A percentile compares a stretch with the other conserved stretches of the same genome.
Evolutionary conservation across 2,888 invertebrate species (phyloP).

Genomic region (Apodemia hepburni): DNA sequence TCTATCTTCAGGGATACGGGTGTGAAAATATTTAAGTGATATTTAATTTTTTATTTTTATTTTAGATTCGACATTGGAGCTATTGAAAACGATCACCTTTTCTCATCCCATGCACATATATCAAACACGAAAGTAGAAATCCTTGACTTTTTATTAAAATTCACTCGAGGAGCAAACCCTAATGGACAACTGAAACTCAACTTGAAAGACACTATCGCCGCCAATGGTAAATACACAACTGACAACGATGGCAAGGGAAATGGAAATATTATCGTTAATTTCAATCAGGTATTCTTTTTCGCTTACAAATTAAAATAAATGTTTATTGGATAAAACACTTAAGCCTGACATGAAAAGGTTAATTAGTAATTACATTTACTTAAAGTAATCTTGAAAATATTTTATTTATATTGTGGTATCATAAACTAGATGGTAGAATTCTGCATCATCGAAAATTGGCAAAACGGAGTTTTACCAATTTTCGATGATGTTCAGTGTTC

Average conservation of each 20-base stretch:
- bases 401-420: too few species aligned
- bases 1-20: too few species aligned
- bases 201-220: slow-evolving; percentile 81
- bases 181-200: slow-evolving; percentile 76
- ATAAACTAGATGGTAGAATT: too few species aligned
- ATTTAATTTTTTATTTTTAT: not conserved
- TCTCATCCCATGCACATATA: slow-evolving; percentile 78
- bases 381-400: too few species aligned
- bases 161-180: slow-evolving; percentile 56
- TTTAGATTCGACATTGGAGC: slow-evolving; percentile 60
- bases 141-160: slow-evolving; percentile 78
- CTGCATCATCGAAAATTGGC: too few species aligned
- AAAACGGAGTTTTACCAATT: too few species aligned
- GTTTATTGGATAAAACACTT: too few species aligned
- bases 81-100: slow-evolving; percentile 56
- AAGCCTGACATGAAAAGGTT: too few species aligned
- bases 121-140: slow-evolving; percentile 59
- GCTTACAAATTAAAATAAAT: not conserved
- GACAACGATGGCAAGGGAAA: slow-evolving; percentile 84
- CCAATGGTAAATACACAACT: slow-evolving; percentile 82
- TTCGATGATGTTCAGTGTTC: too few species aligned
- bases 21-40: too few species aligned
- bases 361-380: not conserved
- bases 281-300: slow-evolving; percentile 63
- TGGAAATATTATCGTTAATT: slow-evolving; percentile 78